These are phyloP conservation scores for Hippocampus comes DNA, from an alignment of 2,113 vertebrate species.

Conservation along the genomic window DNA sequence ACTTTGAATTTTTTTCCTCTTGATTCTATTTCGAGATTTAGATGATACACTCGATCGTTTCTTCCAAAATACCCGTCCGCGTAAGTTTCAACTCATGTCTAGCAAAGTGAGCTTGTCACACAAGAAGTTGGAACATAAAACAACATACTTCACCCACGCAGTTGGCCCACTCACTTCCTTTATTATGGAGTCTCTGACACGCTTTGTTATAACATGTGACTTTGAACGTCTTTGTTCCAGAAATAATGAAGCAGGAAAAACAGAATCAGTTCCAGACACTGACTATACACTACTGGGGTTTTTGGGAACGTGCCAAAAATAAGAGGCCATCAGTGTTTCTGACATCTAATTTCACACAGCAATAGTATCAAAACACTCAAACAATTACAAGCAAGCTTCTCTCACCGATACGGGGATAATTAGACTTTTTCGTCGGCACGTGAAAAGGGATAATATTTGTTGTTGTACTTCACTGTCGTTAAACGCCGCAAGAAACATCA, in stretches of 20 bases:
- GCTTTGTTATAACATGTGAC: constrained; percentile 17
- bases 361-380: too few species aligned
- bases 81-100: neutral
- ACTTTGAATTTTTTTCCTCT: neutral
- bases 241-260: constrained; percentile 32
- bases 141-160: constrained; percentile 11
- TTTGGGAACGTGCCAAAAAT: constrained; percentile 9
- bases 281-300: constrained; percentile 28
- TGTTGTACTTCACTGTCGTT: too few species aligned
- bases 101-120: neutral
- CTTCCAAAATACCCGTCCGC: too few species aligned
- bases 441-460: too few species aligned
- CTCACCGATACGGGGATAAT: too few species aligned
- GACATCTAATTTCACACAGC: neutral
- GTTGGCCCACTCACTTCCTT: constrained; percentile 9
- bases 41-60: neutral
- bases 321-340: neutral
- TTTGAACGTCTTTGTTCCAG: constrained; percentile 11
- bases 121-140: neutral
- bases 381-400: too few species aligned
- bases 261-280: constrained; percentile 18
- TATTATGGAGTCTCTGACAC: constrained; percentile 38
- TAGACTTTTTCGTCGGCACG: too few species aligned
- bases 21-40: neutral
- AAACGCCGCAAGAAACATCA: too few species aligned